phyloP scores from a whole-genome alignment of 2,113 vertebrate genomes.

The Mustela lutreola region DNA sequence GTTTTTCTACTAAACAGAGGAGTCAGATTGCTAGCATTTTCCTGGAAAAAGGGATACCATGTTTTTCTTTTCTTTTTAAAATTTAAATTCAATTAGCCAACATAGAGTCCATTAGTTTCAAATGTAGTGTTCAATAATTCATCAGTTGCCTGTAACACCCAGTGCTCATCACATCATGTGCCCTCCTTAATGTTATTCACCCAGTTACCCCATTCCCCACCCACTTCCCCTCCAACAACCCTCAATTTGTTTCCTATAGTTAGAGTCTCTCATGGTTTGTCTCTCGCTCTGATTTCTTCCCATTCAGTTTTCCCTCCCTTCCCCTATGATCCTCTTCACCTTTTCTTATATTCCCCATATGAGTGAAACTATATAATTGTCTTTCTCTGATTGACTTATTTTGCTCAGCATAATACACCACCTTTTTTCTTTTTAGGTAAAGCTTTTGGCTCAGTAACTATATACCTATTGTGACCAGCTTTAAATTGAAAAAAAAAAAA shows the following conservation, averaged over 20 bases:
- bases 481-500: background rate
- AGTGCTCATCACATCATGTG: background rate
- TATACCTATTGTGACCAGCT: background rate
- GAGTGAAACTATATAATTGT: background rate
- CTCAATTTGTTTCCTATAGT: background rate
- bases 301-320: background rate
- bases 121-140: background rate
- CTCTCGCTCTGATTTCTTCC: background rate
- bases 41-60: background rate
- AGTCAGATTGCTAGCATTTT: background rate
- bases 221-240: background rate
- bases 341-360: background rate
- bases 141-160: background rate
- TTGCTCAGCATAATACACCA: background rate
- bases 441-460: background rate
- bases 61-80: background rate
- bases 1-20: background rate
- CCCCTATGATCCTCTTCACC: background rate
- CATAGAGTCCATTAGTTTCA: background rate
- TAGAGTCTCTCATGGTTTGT: background rate
- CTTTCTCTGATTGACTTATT: background rate
- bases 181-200: background rate
- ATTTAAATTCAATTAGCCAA: background rate
- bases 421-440: background rate
- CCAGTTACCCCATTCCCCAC: background rate